Evolutionary conservation across 2,888 invertebrate genomes (phyloP), one percentile per base, ranked within the genome.

Genomic region (Hedychridium roseum): DNA sequence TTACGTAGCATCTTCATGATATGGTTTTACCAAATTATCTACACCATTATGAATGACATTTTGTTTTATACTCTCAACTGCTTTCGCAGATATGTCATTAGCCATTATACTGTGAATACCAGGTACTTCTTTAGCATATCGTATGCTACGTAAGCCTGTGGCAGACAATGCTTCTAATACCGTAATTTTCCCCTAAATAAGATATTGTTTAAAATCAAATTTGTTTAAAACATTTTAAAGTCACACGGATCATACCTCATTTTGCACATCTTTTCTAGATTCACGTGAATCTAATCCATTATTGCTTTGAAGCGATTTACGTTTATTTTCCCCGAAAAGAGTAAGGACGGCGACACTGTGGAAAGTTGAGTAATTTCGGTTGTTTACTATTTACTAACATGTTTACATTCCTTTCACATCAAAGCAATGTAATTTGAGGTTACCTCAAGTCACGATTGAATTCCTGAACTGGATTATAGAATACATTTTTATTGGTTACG

Each of bases 401-500:
- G n/a, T n/a, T n/a, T n/a, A n/a, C n/a, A n/a, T n/a, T n/a, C n/a
- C n/a, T n/a, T n/a, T n/a, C n/a, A n/a, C n/a, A n/a, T n/a, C n/a
- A n/a, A n/a, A n/a, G n/a, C n/a, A n/a, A n/a, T 18, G 3, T 21
- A 12, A 38, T 1, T 20, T 16, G 7, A 34, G 32, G 35, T 31
- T 70, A 83, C 83, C 88, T 91, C 38, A 99, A 81, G 81, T 99
- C 99, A 57, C 99, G 84, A 78, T 99, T 99, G 71, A 99, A 99
- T 79, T 99, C 96, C 79, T 97, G 97, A 1, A 98, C 98, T 0
- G 97, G 94, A 81, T 99, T 99, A 75, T 99, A 99, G 80, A 99
- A 99, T 0, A 98, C 96, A 73, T 89, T 88, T 26, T 89, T 88
- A 32, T 83, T 82, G 18, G 78, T 78, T 1, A 91, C 84, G 41